Conservation (phyloP, 2,797 vertebrate species). For the Petrocephalus sullivani region DNA sequence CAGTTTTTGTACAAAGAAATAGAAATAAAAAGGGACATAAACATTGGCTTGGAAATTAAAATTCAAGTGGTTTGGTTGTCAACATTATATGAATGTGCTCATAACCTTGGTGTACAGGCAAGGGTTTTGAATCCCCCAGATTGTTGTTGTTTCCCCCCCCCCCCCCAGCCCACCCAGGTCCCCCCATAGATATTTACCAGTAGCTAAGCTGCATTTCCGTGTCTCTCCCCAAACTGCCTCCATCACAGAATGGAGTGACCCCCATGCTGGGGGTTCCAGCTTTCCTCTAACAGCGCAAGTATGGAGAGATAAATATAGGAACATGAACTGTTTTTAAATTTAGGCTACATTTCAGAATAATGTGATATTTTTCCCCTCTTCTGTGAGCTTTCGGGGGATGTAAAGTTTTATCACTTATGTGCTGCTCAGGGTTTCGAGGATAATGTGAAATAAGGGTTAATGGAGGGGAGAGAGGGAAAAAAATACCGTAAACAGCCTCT, state of each 20-base stretch:
- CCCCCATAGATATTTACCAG: background rate
- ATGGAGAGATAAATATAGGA: constrained; percentile 67
- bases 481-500: constrained; percentile 62
- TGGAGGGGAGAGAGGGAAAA: constrained; percentile 53
- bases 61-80: constrained; percentile 61
- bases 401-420: constrained; percentile 56
- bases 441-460: constrained; percentile 63
- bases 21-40: constrained; percentile 61
- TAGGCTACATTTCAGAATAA: constrained; percentile 32
- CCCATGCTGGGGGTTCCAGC: constrained; percentile 70
- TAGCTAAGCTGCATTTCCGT: background rate
- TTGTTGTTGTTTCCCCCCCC: no score
- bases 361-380: constrained; percentile 55
- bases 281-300: constrained; percentile 72
- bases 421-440: constrained; percentile 65
- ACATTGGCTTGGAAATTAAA: constrained; percentile 56
- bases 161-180: background rate
- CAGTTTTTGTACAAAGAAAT: constrained; percentile 62
- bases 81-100: constrained; percentile 79
- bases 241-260: constrained; percentile 62
- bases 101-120: constrained; percentile 33
- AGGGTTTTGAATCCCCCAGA: background rate
- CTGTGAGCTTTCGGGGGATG: constrained; percentile 46
- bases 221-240: background rate
- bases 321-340: constrained; percentile 44